phyloP scores from a whole-genome alignment of 2,113 vertebrate species.

The Oryzias woworae region DNA sequence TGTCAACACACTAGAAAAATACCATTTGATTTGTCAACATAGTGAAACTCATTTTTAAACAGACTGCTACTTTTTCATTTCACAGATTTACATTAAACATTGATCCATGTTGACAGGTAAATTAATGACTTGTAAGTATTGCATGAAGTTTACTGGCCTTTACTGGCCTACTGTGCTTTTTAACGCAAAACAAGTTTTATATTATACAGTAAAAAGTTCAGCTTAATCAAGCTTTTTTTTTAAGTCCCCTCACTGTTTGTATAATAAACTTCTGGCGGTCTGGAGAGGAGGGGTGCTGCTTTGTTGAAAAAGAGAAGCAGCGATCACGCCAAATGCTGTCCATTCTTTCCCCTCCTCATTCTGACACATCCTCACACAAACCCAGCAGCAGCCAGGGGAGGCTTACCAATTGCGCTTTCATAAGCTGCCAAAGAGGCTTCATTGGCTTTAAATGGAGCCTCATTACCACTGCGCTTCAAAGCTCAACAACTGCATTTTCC shows the following conservation, averaged over 20 bases:
- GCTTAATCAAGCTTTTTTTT: neutral
- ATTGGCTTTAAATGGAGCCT: constrained; percentile 71
- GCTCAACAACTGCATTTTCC: constrained; percentile 61
- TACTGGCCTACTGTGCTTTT: too few species aligned
- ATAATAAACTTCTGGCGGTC: constrained; percentile 18
- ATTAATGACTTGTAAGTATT: too few species aligned
- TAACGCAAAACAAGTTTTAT: neutral
- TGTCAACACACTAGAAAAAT: too few species aligned
- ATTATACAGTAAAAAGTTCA: neutral
- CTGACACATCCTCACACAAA: constrained; percentile 37
- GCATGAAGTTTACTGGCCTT: too few species aligned
- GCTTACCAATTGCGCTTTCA: constrained; percentile 66
- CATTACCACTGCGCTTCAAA: constrained; percentile 73
- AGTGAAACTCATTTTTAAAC: too few species aligned
- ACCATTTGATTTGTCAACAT: too few species aligned
- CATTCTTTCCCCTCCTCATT: constrained; percentile 20
- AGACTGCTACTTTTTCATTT: too few species aligned
- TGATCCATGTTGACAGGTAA: too few species aligned
- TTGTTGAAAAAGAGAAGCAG: constrained; percentile 29
- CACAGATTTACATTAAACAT: too few species aligned
- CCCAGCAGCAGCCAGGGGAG: constrained; percentile 38
- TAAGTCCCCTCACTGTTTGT: constrained; percentile 15
- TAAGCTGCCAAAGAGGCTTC: constrained; percentile 73
- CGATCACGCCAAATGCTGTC: constrained; percentile 39
- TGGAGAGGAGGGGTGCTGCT: constrained; percentile 9